Evolutionary conservation across 2,797 vertebrate species (phyloP).

Genomic region (Pseudomugil gertrudae): DNA sequence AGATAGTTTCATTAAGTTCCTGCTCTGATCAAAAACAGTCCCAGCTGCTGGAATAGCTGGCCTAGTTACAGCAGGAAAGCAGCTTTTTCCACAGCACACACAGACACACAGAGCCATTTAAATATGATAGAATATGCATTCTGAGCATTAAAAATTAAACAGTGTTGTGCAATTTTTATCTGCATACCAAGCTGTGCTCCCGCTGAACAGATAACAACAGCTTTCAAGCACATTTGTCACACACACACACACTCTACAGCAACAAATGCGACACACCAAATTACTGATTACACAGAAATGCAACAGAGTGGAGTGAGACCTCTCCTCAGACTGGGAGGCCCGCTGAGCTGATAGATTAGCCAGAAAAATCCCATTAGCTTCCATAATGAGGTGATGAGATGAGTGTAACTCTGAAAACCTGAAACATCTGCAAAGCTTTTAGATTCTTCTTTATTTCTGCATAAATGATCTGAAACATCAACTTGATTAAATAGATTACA

Average conservation of each 20-base stretch:
- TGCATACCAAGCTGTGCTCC: background rate
- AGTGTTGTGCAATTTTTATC: background rate
- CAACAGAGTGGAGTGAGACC: background rate
- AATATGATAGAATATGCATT: background rate
- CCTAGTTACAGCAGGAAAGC: constrained; percentile 37
- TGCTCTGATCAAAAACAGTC: constrained; percentile 43
- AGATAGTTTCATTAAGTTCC: constrained; percentile 50
- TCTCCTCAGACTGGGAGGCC: background rate
- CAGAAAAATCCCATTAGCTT: background rate
- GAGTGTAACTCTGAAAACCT: too few relatives aligned
- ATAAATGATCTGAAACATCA: background rate
- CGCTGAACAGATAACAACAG: background rate
- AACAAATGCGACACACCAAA: background rate
- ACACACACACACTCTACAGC: constrained; percentile 1
- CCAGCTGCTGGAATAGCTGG: constrained; percentile 49
- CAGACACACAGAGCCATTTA: background rate
- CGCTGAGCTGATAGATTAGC: background rate
- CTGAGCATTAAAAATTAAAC: background rate
- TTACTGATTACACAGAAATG: constrained; percentile 8
- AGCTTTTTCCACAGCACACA: background rate
- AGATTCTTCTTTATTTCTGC: background rate
- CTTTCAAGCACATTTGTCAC: background rate
- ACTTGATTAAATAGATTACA: background rate
- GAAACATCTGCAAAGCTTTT: background rate
- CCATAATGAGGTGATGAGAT: background rate